Conservation (phyloP, 2,888 invertebrate species). For the Tipula confusa region DNA sequence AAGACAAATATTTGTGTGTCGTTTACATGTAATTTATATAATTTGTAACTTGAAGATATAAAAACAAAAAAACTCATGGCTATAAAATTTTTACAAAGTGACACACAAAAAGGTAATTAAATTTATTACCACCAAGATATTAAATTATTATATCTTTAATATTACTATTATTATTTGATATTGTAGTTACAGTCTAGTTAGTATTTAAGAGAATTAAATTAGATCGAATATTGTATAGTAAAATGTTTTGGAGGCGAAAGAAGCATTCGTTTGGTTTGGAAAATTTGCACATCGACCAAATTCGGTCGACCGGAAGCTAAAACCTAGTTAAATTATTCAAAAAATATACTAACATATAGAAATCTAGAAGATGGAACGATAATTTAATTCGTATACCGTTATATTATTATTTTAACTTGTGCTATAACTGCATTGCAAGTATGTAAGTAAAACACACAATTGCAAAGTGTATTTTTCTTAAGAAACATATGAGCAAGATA, state of each 20-base stretch:
- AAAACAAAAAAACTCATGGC: not conserved
- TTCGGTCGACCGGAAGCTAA: too few species aligned
- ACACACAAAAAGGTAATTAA: not conserved
- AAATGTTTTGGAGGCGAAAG: not conserved
- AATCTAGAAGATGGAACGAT: not conserved
- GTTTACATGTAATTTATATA: not conserved
- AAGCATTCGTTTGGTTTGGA: not conserved
- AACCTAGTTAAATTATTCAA: too few species aligned
- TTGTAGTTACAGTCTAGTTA: not conserved
- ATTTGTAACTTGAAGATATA: not conserved
- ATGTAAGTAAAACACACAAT: not conserved
- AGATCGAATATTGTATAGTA: not conserved
- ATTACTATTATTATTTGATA: not conserved
- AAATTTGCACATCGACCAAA: not conserved
- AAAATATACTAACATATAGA: too few species aligned
- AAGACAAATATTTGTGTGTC: not conserved
- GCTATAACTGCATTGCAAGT: not conserved
- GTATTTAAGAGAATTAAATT: not conserved
- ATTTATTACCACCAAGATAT: not conserved
- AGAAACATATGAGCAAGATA: not conserved
- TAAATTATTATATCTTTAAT: not conserved
- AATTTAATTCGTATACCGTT: not conserved
- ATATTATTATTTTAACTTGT: not conserved
- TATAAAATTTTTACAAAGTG: not conserved
- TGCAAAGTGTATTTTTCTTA: not conserved